Percentiles rank a stretch among this genome's conserved stretches.
These are phyloP conservation scores for Magallana angulata DNA, from an alignment of 1,140 invertebrate genomes.

Conservation along the genomic window DNA sequence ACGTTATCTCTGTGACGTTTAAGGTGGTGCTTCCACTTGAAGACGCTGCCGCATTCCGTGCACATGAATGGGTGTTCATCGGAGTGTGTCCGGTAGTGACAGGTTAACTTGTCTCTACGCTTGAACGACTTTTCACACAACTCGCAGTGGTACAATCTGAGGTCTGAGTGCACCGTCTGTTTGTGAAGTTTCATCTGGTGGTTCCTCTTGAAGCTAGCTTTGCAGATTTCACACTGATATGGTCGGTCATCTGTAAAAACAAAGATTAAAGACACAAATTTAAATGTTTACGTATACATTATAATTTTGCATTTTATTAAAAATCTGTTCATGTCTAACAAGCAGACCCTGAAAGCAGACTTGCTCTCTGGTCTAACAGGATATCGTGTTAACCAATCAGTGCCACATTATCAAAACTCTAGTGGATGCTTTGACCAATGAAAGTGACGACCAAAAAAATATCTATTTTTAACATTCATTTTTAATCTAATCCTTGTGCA, in stretches of 20 bases:
- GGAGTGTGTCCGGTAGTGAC: conserved; percentile 1
- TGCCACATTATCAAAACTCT: too few relatives aligned
- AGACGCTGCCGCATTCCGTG: conserved; percentile 34
- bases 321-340: too few relatives aligned
- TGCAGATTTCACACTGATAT: conserved; percentile 15
- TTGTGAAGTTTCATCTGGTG: conserved; percentile 33
- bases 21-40: conserved; percentile 44
- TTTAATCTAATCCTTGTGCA: too few relatives aligned
- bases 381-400: too few relatives aligned
- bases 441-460: too few relatives aligned
- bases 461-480: too few relatives aligned
- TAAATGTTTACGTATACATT: too few relatives aligned
- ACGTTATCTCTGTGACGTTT: conserved; percentile 24
- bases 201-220: conserved; percentile 33
- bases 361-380: too few relatives aligned
- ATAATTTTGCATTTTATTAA: too few relatives aligned
- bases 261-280: too few relatives aligned
- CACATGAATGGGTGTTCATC: conserved; percentile 42
- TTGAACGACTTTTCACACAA: conserved; percentile 39
- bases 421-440: too few relatives aligned
- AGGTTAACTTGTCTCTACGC: conserved; percentile 9
- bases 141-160: conserved; percentile 7
- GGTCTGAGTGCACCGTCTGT: conserved; percentile 10
- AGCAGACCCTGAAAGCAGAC: too few relatives aligned
- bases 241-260: conserved; percentile 19